Percentiles rank a stretch among this genome's conserved stretches.
Conservation (phyloP, 2,888 invertebrate species). For the Leptinotarsa tumamoca region DNA sequence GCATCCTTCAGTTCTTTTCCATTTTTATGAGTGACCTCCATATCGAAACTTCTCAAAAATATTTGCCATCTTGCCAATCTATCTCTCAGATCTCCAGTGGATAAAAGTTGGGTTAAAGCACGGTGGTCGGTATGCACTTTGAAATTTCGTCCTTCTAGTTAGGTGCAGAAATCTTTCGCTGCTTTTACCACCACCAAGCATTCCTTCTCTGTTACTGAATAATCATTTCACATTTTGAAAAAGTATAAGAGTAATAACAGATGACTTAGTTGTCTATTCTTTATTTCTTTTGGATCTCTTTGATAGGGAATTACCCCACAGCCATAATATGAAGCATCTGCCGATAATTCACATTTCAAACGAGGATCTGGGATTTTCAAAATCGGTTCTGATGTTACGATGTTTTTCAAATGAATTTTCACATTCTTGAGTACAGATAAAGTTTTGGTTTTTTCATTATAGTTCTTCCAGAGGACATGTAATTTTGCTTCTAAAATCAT, state of each 20-base stretch:
- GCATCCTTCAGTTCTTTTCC: no score
- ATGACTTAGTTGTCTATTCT: not conserved
- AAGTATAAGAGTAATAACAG: not conserved
- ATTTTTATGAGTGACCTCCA: no score
- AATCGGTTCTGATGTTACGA: no score
- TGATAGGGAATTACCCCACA: not conserved
- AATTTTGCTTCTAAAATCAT: constrained; percentile 1
- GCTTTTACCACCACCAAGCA: not conserved
- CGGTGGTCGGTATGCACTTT: no score
- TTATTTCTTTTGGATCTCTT: not conserved
- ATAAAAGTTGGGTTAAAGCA: no score
- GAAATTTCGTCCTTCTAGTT: not conserved
- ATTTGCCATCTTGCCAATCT: no score
- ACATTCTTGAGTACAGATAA: no score
- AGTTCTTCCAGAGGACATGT: not conserved
- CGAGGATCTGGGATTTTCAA: not conserved
- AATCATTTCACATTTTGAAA: constrained; percentile 1
- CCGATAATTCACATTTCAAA: not conserved
- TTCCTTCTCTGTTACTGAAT: not conserved
- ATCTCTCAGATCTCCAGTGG: no score
- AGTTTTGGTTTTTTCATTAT: no score
- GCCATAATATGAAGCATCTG: not conserved
- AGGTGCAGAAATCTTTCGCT: not conserved
- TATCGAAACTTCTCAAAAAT: no score
- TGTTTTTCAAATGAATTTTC: no score